A percentile compares a stretch with the other conserved stretches of the same genome.
phyloP scores from a whole-genome alignment of 2,888 invertebrate species.

The Melanophora roralis region DNA sequence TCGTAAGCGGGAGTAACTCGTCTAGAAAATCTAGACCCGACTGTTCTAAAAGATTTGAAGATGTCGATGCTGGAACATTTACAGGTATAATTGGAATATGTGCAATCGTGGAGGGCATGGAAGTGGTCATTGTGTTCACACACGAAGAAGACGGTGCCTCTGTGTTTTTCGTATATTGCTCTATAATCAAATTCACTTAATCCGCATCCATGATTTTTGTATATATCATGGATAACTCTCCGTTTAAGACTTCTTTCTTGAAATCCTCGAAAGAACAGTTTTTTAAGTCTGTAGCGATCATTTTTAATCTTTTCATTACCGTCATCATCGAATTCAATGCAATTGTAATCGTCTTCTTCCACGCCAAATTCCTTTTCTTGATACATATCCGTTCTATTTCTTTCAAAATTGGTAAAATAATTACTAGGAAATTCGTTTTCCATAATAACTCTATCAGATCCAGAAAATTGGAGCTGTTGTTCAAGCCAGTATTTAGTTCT shows the following conservation, averaged over 20 bases:
- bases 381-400: not conserved
- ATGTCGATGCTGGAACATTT: not conserved
- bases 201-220: not conserved
- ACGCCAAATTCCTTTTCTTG: not conserved
- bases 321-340: not conserved
- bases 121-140: constrained; percentile 1
- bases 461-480: not conserved
- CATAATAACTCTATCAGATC: not conserved
- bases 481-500: too few relatives aligned
- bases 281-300: not conserved
- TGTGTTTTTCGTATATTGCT: not conserved
- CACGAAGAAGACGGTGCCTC: not conserved
- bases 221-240: constrained; percentile 5
- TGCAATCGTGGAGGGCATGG: constrained; percentile 28
- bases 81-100: constrained; percentile 19
- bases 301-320: not conserved
- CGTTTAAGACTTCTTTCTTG: not conserved
- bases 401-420: not conserved
- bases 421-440: not conserved
- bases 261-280: not conserved
- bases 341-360: not conserved
- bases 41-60: not conserved
- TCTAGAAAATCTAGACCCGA: constrained; percentile 21
- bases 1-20: not conserved
- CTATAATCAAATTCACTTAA: not conserved